A percentile compares a stretch with the other conserved stretches of the same genome.
Evolutionary conservation across 2,888 invertebrate species (phyloP).

Genomic region (Amblyjoppa proteus): DNA sequence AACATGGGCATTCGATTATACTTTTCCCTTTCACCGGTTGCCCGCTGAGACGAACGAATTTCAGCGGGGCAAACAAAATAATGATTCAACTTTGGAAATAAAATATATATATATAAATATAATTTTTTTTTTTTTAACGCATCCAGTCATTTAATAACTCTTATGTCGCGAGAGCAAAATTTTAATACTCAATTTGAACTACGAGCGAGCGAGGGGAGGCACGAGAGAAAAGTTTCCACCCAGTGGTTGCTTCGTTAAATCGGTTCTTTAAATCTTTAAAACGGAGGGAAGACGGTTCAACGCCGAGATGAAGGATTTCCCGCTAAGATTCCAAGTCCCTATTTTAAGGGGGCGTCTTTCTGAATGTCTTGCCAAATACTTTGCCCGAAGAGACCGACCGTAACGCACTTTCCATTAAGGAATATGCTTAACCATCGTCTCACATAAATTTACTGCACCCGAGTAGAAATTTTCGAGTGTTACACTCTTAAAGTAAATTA

Average conservation of each 20-base stretch:
- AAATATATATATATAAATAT: too few relatives aligned
- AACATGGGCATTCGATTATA: slow-evolving; percentile 22
- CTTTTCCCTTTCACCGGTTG: slow-evolving; percentile 4
- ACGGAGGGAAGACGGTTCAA: not conserved
- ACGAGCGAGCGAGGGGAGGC: not conserved
- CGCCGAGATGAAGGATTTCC: not conserved
- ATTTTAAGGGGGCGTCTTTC: not conserved
- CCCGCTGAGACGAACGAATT: slow-evolving; percentile 19
- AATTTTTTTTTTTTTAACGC: not conserved
- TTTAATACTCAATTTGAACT: slow-evolving; percentile 5
- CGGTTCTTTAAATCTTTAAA: not conserved
- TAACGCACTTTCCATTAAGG: too few relatives aligned
- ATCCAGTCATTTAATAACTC: not conserved
- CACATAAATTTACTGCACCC: too few relatives aligned
- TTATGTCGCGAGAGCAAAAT: not conserved
- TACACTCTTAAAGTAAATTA: too few relatives aligned
- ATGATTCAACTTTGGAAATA: not conserved
- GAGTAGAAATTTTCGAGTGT: too few relatives aligned
- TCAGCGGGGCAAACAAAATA: not conserved
- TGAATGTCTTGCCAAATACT: not conserved
- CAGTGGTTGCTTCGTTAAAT: not conserved
- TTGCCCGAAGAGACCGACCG: not conserved
- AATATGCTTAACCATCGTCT: too few relatives aligned
- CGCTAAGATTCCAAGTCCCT: not conserved
- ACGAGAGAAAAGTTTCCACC: slow-evolving; percentile 9